These are phyloP conservation scores for Uloborus diversus DNA, from an alignment of 1,140 invertebrate genomes.

Conservation along the genomic window DNA sequence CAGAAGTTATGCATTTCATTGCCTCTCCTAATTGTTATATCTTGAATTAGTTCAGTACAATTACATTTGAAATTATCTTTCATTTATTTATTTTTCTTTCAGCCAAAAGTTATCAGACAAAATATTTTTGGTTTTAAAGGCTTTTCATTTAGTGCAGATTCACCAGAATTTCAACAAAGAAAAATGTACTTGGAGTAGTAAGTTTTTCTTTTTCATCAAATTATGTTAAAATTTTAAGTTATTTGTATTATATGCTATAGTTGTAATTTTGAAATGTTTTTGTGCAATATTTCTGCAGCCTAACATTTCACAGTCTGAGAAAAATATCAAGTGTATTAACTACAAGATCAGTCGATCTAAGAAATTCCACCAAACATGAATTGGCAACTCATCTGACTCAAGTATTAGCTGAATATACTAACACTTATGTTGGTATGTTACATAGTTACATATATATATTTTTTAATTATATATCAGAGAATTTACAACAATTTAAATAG, in stretches of 20 bases:
- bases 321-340: constrained; percentile 54
- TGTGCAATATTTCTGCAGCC: constrained; percentile 12
- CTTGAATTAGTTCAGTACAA: too few species aligned
- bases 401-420: constrained; percentile 40
- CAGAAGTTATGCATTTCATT: too few species aligned
- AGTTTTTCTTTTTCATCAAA: too few species aligned
- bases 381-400: constrained; percentile 49
- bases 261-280: too few species aligned
- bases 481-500: too few species aligned
- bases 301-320: constrained; percentile 52
- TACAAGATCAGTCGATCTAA: constrained; percentile 42
- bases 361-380: constrained; percentile 55
- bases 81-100: constrained; percentile 2
- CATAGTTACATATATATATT: not conserved
- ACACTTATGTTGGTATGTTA: constrained; percentile 2
- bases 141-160: constrained; percentile 20
- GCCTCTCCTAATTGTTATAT: too few species aligned
- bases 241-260: too few species aligned
- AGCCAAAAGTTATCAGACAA: constrained; percentile 42
- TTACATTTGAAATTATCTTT: too few species aligned
- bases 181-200: constrained; percentile 55
- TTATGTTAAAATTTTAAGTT: too few species aligned
- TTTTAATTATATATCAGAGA: not conserved
- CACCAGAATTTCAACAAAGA: constrained; percentile 44
- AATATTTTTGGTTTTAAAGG: constrained; percentile 52